Evolutionary conservation across 2,113 vertebrate genomes (phyloP), one percentile per base, ranked within the genome.

Genomic region (Periophthalmus modestus): DNA sequence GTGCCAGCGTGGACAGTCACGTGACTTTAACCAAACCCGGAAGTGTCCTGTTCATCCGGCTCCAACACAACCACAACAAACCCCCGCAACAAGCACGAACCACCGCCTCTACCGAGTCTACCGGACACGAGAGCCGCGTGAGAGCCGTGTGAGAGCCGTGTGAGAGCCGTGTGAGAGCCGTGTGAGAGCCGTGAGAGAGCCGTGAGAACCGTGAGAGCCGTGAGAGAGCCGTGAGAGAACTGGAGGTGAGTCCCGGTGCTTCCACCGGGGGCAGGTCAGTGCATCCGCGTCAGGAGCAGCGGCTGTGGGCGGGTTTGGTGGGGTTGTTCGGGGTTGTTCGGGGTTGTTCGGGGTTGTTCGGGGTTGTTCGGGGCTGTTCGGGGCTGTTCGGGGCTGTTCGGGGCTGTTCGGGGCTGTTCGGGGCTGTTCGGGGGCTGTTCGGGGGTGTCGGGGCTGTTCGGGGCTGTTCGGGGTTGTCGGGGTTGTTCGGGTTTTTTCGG

Each of bases 1-100:
- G 18, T 65, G 62, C 62, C 62, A 65, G 62, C 62, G 62, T 65
- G 62, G 62, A 65, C 21, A 43, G 62, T 34, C 62, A 65, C 62
- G 62, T 65, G 34, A 19, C 62, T 39, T 43, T 36, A 62, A 62
- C 13, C 28, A 65, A 65, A 65, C 62, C 62, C 34, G 62, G 62
- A 65, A 65, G 62, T 65, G 34, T n/a, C 62, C 3, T 18, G 10
- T 65, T n/a, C 62, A 65, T 65, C 62, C 34, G 62, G 62, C 62
- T 65, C 62, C 34, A 34, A 18, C 62, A 65, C 16, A 34, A 7
- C 59, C 62, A 43, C 34, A 65, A 65, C 62, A 65, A 1, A n/a
- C 5, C 33, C 19, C 57, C 23, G 15, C 2, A 12, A 7, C 24
- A 12, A 4, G 16, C 2, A 3, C 23, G 57, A 28, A 15, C 57